Evolutionary conservation across 2,113 vertebrate species (phyloP), one percentile per base, ranked within the genome.

Genomic region (Campylomormyrus numenius): DNA sequence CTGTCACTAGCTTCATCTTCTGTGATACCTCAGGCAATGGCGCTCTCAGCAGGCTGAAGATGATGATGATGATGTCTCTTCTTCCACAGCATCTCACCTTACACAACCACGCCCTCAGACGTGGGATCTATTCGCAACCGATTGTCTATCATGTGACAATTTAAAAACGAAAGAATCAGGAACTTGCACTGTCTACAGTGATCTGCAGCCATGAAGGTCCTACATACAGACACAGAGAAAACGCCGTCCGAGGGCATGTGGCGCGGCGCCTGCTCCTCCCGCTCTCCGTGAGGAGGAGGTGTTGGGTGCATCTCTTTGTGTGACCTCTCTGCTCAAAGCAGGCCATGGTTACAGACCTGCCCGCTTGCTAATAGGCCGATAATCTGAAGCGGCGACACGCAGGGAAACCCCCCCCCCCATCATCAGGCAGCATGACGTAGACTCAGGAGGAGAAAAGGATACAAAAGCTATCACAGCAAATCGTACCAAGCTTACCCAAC

Each of bases 241-340:
- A 2, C 74, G 10, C 74, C 4, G 35, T 39, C 35, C 4, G 17
- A 35, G 35, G 35, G 35, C 35, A 80, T 19, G 3, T 1, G 17
- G 11, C 4, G 1, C 45, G 6, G 58, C 6, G 58, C 89, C 0
- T 15, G 0, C 3, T 58, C 48, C 48, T n/a, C 39, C 84, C 2
- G 74, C 66, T 48, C 88, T 87, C 92, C 58, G 46, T 89, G 56
- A 62, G 56, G 24, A 58, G 56, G 3, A 62, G 56, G 56, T n/a
- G 56, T 9, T 87, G 92, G 90, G 90, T 89, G 90, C 31, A 53
- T 31, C 90, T 66, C 66, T 8, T 58, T 90, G 31, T 92, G 92
- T 46, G 90, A 77, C 91, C 91, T 91, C 88, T 35, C 88, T 42
- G 45, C 39, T 91, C 58, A 93, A 92, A 93, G 91, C 89, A 52